These are phyloP conservation scores for Miltochrista miniata DNA, from an alignment of 2,888 invertebrate genomes.

Conservation along the genomic window DNA sequence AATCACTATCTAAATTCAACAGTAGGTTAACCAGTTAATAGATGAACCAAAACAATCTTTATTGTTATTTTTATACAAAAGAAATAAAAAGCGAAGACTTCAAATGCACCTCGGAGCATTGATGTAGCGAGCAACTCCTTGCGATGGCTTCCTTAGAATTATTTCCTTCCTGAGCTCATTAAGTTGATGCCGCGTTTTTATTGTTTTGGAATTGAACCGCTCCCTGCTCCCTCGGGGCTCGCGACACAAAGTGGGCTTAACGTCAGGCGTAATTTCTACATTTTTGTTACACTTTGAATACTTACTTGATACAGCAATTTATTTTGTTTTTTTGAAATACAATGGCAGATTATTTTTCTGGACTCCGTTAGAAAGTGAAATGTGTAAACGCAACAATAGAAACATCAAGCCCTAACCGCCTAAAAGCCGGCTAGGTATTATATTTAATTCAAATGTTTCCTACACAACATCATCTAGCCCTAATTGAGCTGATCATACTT, in stretches of 20 bases:
- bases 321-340: not conserved
- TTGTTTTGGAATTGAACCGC: slow-evolving; percentile 23
- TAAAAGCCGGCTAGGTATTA: too few species aligned
- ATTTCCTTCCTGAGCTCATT: slow-evolving; percentile 38
- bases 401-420: too few species aligned
- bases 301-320: not conserved
- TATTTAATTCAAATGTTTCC: too few species aligned
- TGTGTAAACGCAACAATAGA: not conserved
- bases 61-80: too few species aligned
- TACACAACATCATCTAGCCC: too few species aligned
- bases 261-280: not conserved
- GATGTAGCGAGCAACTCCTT: slow-evolving; percentile 27
- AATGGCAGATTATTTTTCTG: not conserved
- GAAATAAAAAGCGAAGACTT: too few species aligned
- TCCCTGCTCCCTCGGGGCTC: slow-evolving; percentile 4
- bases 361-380: not conserved
- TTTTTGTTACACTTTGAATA: not conserved
- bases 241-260: slow-evolving; percentile 3
- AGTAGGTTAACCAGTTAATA: too few species aligned
- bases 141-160: slow-evolving; percentile 41
- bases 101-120: not conserved
- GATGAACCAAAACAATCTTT: too few species aligned
- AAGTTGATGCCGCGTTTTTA: slow-evolving; percentile 21
- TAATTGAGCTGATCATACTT: too few species aligned
- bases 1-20: too few species aligned